Evolutionary conservation across 2,888 invertebrate species (phyloP).

Genomic region (Rotaria magnacalcarata): DNA sequence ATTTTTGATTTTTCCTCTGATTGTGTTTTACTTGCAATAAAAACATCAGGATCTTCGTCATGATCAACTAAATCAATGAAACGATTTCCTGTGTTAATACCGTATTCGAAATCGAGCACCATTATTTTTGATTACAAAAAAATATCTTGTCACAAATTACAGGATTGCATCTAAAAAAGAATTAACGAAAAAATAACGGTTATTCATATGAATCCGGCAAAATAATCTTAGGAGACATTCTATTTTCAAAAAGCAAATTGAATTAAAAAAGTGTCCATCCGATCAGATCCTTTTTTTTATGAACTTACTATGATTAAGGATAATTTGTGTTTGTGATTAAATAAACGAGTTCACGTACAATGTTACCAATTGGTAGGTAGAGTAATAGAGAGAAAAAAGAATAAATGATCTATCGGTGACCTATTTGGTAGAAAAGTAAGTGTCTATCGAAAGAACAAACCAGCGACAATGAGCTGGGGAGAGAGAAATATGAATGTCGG

Average conservation of each 20-base stretch:
- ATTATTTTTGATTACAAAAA: not conserved
- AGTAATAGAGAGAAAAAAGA: not conserved
- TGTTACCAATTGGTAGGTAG: not conserved
- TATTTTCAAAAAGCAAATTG: not conserved
- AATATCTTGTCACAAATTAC: not conserved
- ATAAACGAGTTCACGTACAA: not conserved
- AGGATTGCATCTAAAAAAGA: conserved; percentile 17
- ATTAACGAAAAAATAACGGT: not conserved
- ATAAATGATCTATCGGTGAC: not conserved
- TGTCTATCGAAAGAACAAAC: not conserved
- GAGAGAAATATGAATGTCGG: not conserved
- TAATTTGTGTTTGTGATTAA: not conserved
- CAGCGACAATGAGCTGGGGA: not conserved
- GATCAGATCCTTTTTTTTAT: not conserved
- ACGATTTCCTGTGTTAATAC: conserved; percentile 22
- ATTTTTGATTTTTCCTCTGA: not conserved
- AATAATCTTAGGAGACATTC: not conserved
- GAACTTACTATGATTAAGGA: not conserved
- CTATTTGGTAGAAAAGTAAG: not conserved
- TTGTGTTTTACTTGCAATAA: not conserved
- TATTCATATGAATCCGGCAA: not conserved
- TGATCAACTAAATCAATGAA: not conserved
- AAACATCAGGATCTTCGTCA: conserved; percentile 30
- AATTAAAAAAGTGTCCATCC: not conserved
- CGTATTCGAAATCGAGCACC: conserved; percentile 9